A percentile compares a stretch with the other conserved stretches of the same genome.
Evolutionary conservation across 1,140 invertebrate species (phyloP).

Genomic region (Drosophila nebulosa): DNA sequence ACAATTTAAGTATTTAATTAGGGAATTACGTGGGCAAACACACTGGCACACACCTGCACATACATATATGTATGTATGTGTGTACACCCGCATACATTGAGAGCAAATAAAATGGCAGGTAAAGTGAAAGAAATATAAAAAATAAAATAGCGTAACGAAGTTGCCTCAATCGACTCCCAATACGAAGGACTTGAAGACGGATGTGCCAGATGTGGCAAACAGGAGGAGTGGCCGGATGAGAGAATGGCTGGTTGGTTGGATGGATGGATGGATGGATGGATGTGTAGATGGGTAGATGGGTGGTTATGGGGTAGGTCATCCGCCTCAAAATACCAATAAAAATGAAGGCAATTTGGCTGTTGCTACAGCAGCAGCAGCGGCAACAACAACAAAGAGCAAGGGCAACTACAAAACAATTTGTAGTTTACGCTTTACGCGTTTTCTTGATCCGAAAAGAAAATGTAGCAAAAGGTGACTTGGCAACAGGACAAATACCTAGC

Average conservation of each 20-base stretch:
- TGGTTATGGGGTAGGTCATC: slow-evolving; percentile 1
- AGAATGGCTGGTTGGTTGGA: neutral
- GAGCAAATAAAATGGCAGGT: slow-evolving; percentile 26
- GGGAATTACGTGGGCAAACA: slow-evolving; percentile 78
- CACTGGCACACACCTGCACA: slow-evolving; percentile 33
- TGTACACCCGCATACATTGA: slow-evolving; percentile 30
- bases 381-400: slow-evolving; percentile 32
- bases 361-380: slow-evolving; percentile 24
- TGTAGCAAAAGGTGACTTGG: slow-evolving; percentile 25
- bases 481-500: neutral
- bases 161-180: slow-evolving; percentile 50
- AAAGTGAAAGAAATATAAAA: slow-evolving; percentile 16
- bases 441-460: slow-evolving; percentile 28
- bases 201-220: neutral
- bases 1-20: slow-evolving; percentile 80
- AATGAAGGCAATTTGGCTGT: slow-evolving; percentile 69
- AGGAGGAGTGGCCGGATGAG: neutral
- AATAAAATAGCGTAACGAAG: slow-evolving; percentile 57
- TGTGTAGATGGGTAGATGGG: neutral
- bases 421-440: slow-evolving; percentile 70
- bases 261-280: neutral
- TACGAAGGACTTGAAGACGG: slow-evolving; percentile 3
- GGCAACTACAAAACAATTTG: slow-evolving; percentile 67
- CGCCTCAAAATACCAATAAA: slow-evolving; percentile 63
- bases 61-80: neutral